These are phyloP conservation scores for Nymphalis urticae DNA, from an alignment of 2,888 invertebrate genomes.

Conservation along the genomic window DNA sequence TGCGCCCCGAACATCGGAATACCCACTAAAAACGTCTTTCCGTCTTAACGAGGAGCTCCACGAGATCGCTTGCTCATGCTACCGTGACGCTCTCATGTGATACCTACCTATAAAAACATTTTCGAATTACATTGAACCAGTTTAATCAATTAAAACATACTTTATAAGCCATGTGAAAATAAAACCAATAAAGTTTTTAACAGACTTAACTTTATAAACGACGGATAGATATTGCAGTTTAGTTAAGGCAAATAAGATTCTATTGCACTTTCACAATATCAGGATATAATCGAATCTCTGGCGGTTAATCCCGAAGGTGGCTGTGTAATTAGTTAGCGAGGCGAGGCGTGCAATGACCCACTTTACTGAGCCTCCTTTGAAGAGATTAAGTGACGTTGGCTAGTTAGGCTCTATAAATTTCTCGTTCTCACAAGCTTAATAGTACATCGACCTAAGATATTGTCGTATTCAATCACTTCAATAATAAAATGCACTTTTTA, in stretches of 20 bases:
- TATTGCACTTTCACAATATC: conserved; percentile 4
- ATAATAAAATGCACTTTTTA: background rate
- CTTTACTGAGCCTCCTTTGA: conserved; percentile 15
- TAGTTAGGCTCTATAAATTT: conserved; percentile 11
- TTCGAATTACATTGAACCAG: too few species aligned
- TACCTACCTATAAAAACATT: too few species aligned
- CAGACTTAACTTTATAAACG: background rate
- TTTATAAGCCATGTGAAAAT: background rate
- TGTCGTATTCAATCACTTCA: background rate
- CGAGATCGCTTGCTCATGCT: too few species aligned
- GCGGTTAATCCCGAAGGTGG: conserved; percentile 19
- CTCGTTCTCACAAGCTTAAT: conserved; percentile 1
- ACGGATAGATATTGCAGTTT: background rate
- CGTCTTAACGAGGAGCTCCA: too few species aligned
- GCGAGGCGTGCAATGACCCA: conserved; percentile 21
- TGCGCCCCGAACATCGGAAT: too few species aligned
- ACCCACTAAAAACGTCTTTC: too few species aligned
- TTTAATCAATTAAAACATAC: too few species aligned
- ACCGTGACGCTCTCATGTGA: too few species aligned
- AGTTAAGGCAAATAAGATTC: conserved; percentile 1
- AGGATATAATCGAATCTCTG: conserved; percentile 8
- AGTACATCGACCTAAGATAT: background rate
- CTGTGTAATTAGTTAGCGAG: conserved; percentile 13
- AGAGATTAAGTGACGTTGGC: conserved; percentile 16
- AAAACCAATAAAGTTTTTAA: background rate